Evolutionary conservation across 2,113 vertebrate species (phyloP), one percentile per base, ranked within the genome.

Genomic region (Felis catus): DNA sequence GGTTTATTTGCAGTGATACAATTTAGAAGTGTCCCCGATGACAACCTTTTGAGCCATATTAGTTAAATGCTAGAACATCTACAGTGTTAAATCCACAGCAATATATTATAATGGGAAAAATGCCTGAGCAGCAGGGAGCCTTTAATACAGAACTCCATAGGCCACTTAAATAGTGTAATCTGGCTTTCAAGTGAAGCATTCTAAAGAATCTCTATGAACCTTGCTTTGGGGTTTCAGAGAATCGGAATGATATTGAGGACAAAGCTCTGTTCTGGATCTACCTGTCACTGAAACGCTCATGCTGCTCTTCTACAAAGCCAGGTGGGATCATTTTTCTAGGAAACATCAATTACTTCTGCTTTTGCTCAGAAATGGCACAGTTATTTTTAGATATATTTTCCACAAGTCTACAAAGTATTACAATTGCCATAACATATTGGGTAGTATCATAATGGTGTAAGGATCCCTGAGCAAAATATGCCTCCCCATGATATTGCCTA

Each of bases 361-460:
- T 99, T 99, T 98, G 97, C 98, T 98, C 98, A 98, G 98, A 98
- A 99, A 98, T 97, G 98, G 98, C 97, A 97, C 74, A 98, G 98
- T 98, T 99, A 99, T 99, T 99, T 99, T 99, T 99, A 99, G 98
- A 98, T 92, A 98, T 98, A 98, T 98, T 99, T 99, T 99, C 98
- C 97, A 98, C 98, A 96, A 95, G 98, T 97, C 98, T 98, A 98
- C 98, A 98, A 98, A 98, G 98, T 94, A 98, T 98, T 98, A 98
- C 98, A 98, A 98, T 98, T 97, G 96, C 97, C 98, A 97, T 97
- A 98, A 97, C 97, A 98, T 98, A 98, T 98, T 98, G 97, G 98
- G 91, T 96, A 98, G 97, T 97, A 97, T 98, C 98, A 98, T 98
- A 97, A 97, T 94, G 92, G 94, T 92, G 23, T 70, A 88, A 94